Conservation (phyloP, 2,888 invertebrate species). For the Tipula helvola region DNA sequence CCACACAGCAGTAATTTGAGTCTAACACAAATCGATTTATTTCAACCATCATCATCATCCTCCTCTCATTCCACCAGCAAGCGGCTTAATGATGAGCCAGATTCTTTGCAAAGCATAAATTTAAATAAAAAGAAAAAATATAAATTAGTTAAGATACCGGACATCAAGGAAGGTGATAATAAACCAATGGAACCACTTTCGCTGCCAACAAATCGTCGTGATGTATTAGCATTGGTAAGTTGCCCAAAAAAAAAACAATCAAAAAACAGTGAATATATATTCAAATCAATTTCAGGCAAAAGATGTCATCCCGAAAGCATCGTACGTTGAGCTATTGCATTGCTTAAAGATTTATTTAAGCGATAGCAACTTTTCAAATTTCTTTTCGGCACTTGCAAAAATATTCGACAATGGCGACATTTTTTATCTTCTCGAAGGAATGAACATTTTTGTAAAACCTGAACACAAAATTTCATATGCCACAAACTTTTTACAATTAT, state of each 20-base stretch:
- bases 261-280: not conserved
- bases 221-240: not conserved
- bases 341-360: not conserved
- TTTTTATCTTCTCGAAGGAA: not conserved
- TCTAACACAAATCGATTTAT: not conserved
- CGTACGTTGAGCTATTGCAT: not conserved
- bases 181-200: not conserved
- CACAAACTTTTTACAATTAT: not conserved
- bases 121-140: not conserved
- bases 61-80: not conserved
- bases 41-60: not conserved
- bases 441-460: not conserved
- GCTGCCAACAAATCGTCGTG: not conserved
- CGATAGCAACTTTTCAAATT: not conserved
- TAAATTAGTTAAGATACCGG: not conserved
- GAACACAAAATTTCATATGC: not conserved
- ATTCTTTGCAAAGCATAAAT: not conserved
- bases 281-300: not conserved
- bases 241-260: too few species aligned
- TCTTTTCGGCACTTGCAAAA: not conserved
- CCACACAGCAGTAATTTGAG: not conserved
- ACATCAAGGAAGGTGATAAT: not conserved
- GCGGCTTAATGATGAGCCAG: not conserved
- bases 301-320: not conserved
- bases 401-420: not conserved